A percentile compares a stretch with the other conserved stretches of the same genome.
Conservation (phyloP, 2,113 vertebrate genomes). For the Tautogolabrus adspersus region DNA sequence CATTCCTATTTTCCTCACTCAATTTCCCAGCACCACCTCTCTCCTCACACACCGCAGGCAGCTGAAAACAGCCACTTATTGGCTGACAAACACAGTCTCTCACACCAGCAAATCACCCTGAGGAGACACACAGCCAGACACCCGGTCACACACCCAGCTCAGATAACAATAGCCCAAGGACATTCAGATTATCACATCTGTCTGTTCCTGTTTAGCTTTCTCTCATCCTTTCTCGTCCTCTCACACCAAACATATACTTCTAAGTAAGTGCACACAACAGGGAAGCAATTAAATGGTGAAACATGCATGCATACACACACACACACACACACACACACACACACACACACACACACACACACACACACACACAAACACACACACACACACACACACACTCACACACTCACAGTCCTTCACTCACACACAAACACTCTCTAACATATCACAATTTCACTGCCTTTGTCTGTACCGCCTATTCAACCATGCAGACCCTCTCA, state of each 20-base stretch:
- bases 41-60: slow-evolving; percentile 18
- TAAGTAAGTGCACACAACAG: slow-evolving; percentile 45
- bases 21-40: slow-evolving; percentile 7
- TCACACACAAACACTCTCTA: slow-evolving; percentile 19
- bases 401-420: slow-evolving; percentile 18
- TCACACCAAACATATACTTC: slow-evolving; percentile 47
- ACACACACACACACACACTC: no score
- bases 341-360: slow-evolving; percentile 13
- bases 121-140: slow-evolving; percentile 12
- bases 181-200: slow-evolving; percentile 58
- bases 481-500: slow-evolving; percentile 51
- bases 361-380: slow-evolving; percentile 30
- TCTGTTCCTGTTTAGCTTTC: slow-evolving; percentile 44
- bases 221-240: slow-evolving; percentile 19
- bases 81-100: slow-evolving; percentile 55
- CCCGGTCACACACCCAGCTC: slow-evolving; percentile 41
- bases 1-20: slow-evolving; percentile 3
- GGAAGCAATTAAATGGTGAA: slow-evolving; percentile 57
- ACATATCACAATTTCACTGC: slow-evolving; percentile 9
- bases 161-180: slow-evolving; percentile 43
- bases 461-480: slow-evolving; percentile 55
- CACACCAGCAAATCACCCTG: slow-evolving; percentile 34
- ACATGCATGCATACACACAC: slow-evolving; percentile 8
- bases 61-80: slow-evolving; percentile 19
- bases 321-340: slow-evolving; percentile 33